Base-by-base conservation (phyloP, 1,140 invertebrate species). In the Asbolus verrucosus region DNA sequence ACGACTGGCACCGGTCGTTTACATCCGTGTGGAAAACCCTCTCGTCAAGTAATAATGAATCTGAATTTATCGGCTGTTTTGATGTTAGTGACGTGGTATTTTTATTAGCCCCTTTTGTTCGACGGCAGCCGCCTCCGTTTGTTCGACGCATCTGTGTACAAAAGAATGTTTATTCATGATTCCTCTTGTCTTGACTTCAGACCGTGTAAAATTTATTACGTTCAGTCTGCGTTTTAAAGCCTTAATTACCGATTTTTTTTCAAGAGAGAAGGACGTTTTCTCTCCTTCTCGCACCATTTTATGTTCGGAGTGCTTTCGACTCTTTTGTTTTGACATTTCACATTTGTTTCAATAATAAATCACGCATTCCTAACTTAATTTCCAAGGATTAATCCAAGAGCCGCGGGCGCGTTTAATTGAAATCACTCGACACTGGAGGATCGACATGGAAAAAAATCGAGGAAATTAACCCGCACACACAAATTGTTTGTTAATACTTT, bases 111-210 rank as follows among this genome's bases (percentile, higher is more conserved):
- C 59, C 59, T 62, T 62, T 62, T 62, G 30, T 36, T 62, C 36
- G 43, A 9, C 54, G 21, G 14, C 24, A 62, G 59, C 59, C 59
- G 59, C 59, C 36, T 62, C 59, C 31, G 31, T 38, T 39, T 62
- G 36, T 31, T 36, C 36, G 59, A 36, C 36, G 59, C 59, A 62
- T 62, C 59, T 62, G 59, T 62, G 36, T 39, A 62, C 59, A 62
- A 62, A 62, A 62, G 59, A 62, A 62, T 62, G 59, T 62, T 62
- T 62, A 62, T 62, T 62, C 59, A 62, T 62, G 59, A 62, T 62
- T 38, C 36, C 36, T 39, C 36, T 39, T 62, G 59, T 39, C 36
- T 39, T 62, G 59, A 19, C 59, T 62, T 62, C 36, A 62, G 59
- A 62, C 30, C 59, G 31, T 36, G 30, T 36, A 62, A 62, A 62